Percentiles rank a stretch among this genome's conserved stretches.
These are phyloP conservation scores for Stylophora pistillata DNA, from an alignment of 64 coral and sea anemone species.

Conservation along the genomic window DNA sequence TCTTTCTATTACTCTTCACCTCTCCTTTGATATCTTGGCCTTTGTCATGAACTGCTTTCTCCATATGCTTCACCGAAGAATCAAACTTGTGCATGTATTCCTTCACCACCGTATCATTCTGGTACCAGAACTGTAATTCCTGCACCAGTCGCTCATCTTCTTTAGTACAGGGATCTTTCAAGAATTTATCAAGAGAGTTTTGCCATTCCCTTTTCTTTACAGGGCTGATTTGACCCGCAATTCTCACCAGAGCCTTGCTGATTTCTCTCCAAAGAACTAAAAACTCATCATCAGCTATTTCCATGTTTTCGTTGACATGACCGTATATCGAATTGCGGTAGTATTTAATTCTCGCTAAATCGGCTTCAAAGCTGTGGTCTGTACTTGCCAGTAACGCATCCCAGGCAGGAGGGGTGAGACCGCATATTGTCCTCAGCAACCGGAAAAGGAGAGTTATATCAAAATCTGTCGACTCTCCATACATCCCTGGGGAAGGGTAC, in stretches of 20 bases:
- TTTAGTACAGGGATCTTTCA: not conserved
- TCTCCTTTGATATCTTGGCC: not conserved
- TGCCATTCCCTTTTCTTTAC: slow-evolving; percentile 13
- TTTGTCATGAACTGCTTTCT: not conserved
- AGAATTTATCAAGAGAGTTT: not conserved
- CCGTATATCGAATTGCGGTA: not conserved
- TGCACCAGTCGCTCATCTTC: slow-evolving; percentile 3
- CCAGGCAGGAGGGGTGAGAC: no score
- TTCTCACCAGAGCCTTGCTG: not conserved
- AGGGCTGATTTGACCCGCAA: slow-evolving; percentile 39
- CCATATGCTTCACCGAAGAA: not conserved
- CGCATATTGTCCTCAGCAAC: no score
- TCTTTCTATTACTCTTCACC: not conserved
- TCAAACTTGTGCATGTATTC: not conserved
- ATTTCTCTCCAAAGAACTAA: not conserved
- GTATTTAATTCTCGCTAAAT: slow-evolving; percentile 23
- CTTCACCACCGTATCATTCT: slow-evolving; percentile 19
- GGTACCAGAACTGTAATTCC: slow-evolving; percentile 27
- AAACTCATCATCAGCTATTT: slow-evolving; percentile 30
- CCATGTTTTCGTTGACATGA: slow-evolving; percentile 22
- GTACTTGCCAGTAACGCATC: no score
- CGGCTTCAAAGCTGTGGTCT: not conserved
- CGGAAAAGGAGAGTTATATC: not conserved
- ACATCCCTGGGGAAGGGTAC: slow-evolving; percentile 38
- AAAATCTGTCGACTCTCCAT: slow-evolving; percentile 26